phyloP scores from a whole-genome alignment of 92 coral and sea anemone genomes.

The Epizoanthus scotinus region DNA sequence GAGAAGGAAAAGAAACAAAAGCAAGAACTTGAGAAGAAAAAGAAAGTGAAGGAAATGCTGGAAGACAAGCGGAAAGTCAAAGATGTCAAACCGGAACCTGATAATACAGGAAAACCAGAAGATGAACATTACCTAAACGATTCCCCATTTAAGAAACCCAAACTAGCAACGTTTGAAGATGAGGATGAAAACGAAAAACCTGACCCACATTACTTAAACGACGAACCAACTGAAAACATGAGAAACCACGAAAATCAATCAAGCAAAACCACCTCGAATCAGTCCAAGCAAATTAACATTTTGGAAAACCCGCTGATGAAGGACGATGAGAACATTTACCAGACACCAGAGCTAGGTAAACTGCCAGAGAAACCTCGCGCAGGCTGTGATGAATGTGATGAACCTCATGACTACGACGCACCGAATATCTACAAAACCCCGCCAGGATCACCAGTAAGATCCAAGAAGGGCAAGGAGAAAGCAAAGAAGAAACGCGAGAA shows the following conservation, averaged over 20 bases:
- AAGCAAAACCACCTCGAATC: conserved; percentile 43
- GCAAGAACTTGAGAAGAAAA: conserved; percentile 28
- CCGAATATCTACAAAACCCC: conserved; percentile 68
- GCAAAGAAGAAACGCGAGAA: conserved; percentile 41
- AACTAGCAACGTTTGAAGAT: conserved; percentile 22
- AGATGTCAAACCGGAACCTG: conserved; percentile 38
- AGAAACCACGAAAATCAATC: conserved; percentile 50
- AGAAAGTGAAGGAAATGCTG: conserved; percentile 16
- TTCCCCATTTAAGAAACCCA: conserved; percentile 32
- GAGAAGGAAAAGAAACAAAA: conserved; percentile 28
- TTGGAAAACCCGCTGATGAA: conserved; percentile 80
- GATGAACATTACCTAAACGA: conserved; percentile 34
- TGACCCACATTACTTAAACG: conserved; percentile 52
- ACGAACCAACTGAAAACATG: conserved; percentile 41
- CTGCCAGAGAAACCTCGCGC: conserved; percentile 64
- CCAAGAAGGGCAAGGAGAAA: conserved; percentile 51
- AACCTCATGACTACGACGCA: conserved; percentile 80
- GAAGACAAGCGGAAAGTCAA: conserved; percentile 26
- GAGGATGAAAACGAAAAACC: conserved; percentile 61
- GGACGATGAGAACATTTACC: conserved; percentile 72
- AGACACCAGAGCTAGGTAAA: conserved; percentile 66
- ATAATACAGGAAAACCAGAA: conserved; percentile 17
- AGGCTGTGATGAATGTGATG: conserved; percentile 84
- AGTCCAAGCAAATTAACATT: conserved; percentile 69
- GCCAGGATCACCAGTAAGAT: conserved; percentile 63